phyloP scores from a whole-genome alignment of 2,888 invertebrate genomes.

The Platypus cylindrus region DNA sequence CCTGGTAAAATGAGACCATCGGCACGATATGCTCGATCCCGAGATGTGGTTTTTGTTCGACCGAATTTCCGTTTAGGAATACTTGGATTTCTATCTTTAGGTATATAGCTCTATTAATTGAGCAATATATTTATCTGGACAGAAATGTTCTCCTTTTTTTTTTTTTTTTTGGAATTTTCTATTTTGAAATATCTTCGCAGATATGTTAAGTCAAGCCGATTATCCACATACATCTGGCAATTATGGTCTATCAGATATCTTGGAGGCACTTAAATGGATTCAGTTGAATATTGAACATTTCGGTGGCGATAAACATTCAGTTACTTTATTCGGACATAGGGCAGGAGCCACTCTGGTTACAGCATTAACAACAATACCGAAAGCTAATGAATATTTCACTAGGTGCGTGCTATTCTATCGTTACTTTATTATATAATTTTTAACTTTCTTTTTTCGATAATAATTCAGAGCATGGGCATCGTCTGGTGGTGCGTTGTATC shows the following conservation, averaged over 20 bases:
- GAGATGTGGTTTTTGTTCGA: constrained; percentile 73
- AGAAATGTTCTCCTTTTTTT: no score
- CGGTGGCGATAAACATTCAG: constrained; percentile 64
- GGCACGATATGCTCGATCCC: constrained; percentile 58
- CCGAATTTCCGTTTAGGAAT: constrained; percentile 62
- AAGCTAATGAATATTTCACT: constrained; percentile 54
- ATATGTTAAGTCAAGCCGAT: constrained; percentile 52
- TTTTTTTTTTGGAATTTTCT: not conserved
- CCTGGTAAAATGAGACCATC: constrained; percentile 63
- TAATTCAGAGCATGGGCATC: constrained; percentile 58
- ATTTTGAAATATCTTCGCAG: constrained; percentile 21
- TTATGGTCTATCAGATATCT: constrained; percentile 71
- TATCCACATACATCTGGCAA: constrained; percentile 72
- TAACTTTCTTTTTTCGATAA: not conserved
- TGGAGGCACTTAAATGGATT: constrained; percentile 68
- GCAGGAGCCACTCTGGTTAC: constrained; percentile 73
- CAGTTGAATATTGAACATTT: constrained; percentile 70
- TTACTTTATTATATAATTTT: not conserved
- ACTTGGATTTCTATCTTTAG: constrained; percentile 62
- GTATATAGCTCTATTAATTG: constrained; percentile 3
- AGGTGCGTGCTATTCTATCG: constrained; percentile 9
- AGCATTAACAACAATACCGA: constrained; percentile 48
- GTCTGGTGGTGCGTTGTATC: constrained; percentile 62
- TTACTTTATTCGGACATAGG: constrained; percentile 73
- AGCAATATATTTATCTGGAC: no score